phyloP scores from a whole-genome alignment of 2,113 vertebrate genomes.

The Daphoenositta chrysoptera region DNA sequence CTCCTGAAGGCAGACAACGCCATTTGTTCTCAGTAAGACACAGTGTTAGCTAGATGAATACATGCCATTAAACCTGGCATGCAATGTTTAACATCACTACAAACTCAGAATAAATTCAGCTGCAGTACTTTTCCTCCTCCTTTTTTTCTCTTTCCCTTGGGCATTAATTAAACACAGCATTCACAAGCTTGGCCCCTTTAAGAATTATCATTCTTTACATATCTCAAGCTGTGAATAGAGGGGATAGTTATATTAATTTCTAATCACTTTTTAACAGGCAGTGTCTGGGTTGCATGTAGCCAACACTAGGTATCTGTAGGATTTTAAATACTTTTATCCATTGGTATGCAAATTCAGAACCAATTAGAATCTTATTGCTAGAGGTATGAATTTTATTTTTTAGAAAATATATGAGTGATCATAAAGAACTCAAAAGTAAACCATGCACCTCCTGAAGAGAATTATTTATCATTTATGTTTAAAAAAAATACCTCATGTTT shows the following conservation, averaged over 20 bases:
- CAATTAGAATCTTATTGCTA: not conserved
- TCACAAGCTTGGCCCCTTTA: not conserved
- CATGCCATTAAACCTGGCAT: not conserved
- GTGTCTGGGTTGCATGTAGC: not conserved
- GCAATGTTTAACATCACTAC: not conserved
- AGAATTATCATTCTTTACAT: not conserved
- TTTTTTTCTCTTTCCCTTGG: not conserved
- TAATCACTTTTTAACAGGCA: constrained; percentile 18
- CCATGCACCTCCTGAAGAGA: not conserved
- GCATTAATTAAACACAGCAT: constrained; percentile 27
- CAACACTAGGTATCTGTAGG: not conserved
- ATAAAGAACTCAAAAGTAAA: constrained; percentile 8
- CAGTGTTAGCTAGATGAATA: not conserved
- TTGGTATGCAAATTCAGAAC: not conserved
- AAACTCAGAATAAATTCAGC: not conserved
- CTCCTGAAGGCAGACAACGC: not conserved
- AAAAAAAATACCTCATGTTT: not conserved
- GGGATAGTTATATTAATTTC: constrained; percentile 12
- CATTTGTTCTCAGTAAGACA: not conserved
- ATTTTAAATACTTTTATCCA: not conserved
- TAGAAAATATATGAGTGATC: not conserved
- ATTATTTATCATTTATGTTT: not conserved
- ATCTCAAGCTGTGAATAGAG: not conserved
- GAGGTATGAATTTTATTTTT: not conserved
- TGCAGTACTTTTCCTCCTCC: not conserved